Percentiles rank a stretch among this genome's conserved stretches.
Conservation (phyloP, 2,797 vertebrate genomes). For the Allochrocebus solatus region DNA sequence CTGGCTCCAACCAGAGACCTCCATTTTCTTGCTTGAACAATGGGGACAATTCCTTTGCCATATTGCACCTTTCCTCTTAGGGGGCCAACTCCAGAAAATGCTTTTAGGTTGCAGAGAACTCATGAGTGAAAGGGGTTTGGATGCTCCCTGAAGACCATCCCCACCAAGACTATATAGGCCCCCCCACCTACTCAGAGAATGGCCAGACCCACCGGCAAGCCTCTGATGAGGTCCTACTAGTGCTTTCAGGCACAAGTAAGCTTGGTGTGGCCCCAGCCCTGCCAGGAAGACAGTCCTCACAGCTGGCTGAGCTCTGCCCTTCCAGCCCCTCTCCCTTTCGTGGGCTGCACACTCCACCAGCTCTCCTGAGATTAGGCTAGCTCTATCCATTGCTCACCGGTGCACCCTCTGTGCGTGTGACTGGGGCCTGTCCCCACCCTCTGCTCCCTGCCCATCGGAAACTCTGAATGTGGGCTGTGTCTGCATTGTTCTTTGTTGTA, state of each 20-base stretch:
- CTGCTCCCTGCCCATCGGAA: fast-evolving
- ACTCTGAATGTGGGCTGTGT: not conserved
- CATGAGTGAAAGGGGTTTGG: not conserved
- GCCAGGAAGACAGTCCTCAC: not conserved
- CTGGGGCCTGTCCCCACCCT: not conserved
- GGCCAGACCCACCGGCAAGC: not conserved
- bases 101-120: not conserved
- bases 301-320: not conserved
- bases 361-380: not conserved
- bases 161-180: not conserved
- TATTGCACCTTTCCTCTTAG: not conserved
- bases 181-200: not conserved
- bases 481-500: not conserved
- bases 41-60: fast-evolving
- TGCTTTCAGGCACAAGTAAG: not conserved
- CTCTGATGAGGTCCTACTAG: not conserved
- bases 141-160: not conserved
- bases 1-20: fast-evolving
- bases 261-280: not conserved
- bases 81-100: not conserved
- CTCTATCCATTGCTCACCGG: fast-evolving
- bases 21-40: not conserved
- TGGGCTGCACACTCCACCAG: not conserved
- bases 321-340: not conserved
- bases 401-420: not conserved